phyloP scores from a whole-genome alignment of 2,888 invertebrate species.

The Dynastes hyllus region DNA sequence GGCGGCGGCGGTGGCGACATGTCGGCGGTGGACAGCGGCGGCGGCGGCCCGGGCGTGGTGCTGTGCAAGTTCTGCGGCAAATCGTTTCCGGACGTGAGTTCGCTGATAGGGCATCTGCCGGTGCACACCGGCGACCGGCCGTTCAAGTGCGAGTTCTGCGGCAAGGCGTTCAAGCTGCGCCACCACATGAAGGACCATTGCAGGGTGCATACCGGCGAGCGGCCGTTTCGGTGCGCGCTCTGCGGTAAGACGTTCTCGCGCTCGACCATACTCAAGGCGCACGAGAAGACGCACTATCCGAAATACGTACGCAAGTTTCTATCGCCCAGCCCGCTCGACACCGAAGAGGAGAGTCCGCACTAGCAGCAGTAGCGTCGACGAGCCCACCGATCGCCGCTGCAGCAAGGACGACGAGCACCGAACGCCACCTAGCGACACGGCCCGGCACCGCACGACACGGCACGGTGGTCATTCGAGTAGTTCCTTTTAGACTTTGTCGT shows the following conservation, averaged over 20 bases:
- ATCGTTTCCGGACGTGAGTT: slow-evolving; percentile 92
- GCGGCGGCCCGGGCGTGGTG: slow-evolving; percentile 76
- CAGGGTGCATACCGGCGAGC: slow-evolving; percentile 92
- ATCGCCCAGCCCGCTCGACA: slow-evolving; percentile 89
- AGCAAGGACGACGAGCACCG: no score
- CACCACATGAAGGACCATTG: slow-evolving; percentile 97
- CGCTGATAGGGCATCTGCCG: slow-evolving; percentile 89
- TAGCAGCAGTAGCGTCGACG: slow-evolving; percentile 68
- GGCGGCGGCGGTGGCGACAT: slow-evolving; percentile 65
- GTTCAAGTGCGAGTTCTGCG: slow-evolving; percentile 95
- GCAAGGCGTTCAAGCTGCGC: slow-evolving; percentile 92
- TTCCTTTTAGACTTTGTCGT: slow-evolving; percentile 21
- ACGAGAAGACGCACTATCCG: slow-evolving; percentile 94
- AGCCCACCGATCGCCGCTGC: no score
- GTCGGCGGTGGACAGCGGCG: slow-evolving; percentile 61
- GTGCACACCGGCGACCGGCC: slow-evolving; percentile 93
- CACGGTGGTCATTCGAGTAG: slow-evolving; percentile 2
- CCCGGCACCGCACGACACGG: background rate
- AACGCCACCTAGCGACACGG: background rate
- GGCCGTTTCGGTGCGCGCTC: slow-evolving; percentile 90
- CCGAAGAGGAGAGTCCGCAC: slow-evolving; percentile 85
- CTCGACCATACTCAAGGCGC: slow-evolving; percentile 92
- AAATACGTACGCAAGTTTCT: slow-evolving; percentile 93
- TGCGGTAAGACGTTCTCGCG: slow-evolving; percentile 94
- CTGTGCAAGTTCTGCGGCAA: slow-evolving; percentile 95